Base-by-base conservation (phyloP, 64 coral and sea anemone genomes). In the Astreopora myriophthalma region DNA sequence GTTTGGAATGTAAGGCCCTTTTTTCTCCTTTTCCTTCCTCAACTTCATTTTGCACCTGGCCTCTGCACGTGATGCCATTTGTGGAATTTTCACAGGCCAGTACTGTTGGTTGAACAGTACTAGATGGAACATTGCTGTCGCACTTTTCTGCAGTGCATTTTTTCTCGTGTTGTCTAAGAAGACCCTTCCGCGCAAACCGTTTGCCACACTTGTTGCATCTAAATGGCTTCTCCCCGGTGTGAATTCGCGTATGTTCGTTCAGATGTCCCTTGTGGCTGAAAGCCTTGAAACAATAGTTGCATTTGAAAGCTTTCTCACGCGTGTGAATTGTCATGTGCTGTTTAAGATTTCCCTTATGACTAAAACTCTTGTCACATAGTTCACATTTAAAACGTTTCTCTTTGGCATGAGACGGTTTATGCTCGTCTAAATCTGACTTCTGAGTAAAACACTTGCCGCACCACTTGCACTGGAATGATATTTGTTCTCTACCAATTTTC, bases 361-460 rank as follows among this genome's bases (percentile, higher is more conserved):
- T 27, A n/a, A 89, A 89, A 2, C 52, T 63, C 33, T 89, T 75
- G 2, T 61, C 48, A 44, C 87, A 89, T 6, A 76, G 19, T 6
- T 19, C 30, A 32, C 87, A 89, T 28, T 64, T 60, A 57, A 61
- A 89, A n/a, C 37, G 70, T 89, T 74, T 89, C 7, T 77, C 38
- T 65, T 36, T 49, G 6, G 87, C 61, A 25, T 89, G 48, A 4
- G 49, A 37, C 9, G 23, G 28, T 19, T 17, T 28, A 27, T 62
- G 70, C 5, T 31, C 51, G 5, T 49, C 12, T 31, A 89, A 23
- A 0, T 72, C 51, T 25, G 35, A 62, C 20, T 48, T 57, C 6
- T 72, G 73, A 69, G 34, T 52, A 27, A 89, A 77, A 22, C 46
- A 48, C 48, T 63, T 64, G 17, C 25, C 34, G 22, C 86, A 88